phyloP scores from a whole-genome alignment of 2,888 invertebrate species.

The Calameuta idolon region DNA sequence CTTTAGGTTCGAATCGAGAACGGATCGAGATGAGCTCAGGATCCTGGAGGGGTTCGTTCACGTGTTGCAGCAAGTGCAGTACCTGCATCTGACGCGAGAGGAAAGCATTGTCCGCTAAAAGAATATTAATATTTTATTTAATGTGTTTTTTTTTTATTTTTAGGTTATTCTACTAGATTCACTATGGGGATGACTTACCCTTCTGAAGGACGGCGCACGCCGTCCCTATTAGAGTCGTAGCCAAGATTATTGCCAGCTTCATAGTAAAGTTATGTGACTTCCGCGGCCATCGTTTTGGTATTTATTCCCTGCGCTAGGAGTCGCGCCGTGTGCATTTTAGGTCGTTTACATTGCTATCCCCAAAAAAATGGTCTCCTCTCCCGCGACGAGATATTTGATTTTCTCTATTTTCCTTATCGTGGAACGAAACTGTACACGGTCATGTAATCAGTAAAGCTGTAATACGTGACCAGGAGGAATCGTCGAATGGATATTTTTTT shows the following conservation, averaged over 20 bases:
- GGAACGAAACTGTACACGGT: not conserved
- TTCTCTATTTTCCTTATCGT: not conserved
- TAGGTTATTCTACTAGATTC: slow-evolving; percentile 7
- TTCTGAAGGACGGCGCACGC: not conserved
- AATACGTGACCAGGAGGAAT: no score
- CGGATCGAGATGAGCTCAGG: slow-evolving; percentile 68
- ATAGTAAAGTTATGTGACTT: slow-evolving; percentile 4
- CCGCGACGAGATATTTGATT: not conserved
- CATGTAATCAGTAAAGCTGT: not conserved
- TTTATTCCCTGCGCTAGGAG: slow-evolving; percentile 1
- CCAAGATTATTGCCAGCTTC: slow-evolving; percentile 8
- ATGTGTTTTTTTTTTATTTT: not conserved
- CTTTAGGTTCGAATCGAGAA: slow-evolving; percentile 62
- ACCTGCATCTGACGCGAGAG: slow-evolving; percentile 69
- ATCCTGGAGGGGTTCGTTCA: slow-evolving; percentile 72
- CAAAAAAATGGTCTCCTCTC: not conserved
- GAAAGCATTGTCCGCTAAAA: slow-evolving; percentile 68
- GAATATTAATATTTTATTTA: not conserved
- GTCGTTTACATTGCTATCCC: not conserved
- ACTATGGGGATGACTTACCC: slow-evolving; percentile 2
- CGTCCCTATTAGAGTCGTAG: not conserved
- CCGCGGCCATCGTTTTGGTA: not conserved
- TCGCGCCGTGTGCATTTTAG: not conserved
- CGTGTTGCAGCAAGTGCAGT: slow-evolving; percentile 71
- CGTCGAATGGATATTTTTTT: no score